Conservation (phyloP, 2,888 invertebrate species). For the Aphodius granarius region DNA sequence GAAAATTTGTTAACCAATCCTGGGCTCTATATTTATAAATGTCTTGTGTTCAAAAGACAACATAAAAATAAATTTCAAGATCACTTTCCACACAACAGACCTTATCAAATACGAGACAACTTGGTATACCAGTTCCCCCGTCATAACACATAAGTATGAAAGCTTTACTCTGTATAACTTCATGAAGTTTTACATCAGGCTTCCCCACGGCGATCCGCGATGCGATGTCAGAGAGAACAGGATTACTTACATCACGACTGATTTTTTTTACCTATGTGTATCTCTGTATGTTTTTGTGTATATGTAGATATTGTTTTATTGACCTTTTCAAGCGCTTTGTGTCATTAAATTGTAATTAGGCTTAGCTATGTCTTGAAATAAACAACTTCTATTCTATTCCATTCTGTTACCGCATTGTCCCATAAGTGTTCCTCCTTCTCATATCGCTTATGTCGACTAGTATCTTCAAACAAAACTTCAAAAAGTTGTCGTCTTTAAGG, state of each 20-base stretch:
- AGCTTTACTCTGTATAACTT: neutral
- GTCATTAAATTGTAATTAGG: neutral
- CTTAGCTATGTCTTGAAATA: neutral
- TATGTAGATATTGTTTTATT: too few relatives aligned
- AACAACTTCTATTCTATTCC: too few relatives aligned
- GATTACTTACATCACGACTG: neutral
- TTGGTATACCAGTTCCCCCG: neutral
- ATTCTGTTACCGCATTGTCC: too few relatives aligned
- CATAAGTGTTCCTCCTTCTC: too few relatives aligned
- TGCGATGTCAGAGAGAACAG: neutral
- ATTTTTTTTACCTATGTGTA: neutral
- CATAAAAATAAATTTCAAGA: neutral
- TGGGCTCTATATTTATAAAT: neutral
- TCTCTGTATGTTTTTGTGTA: too few relatives aligned
- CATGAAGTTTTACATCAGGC: neutral
- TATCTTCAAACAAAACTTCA: too few relatives aligned
- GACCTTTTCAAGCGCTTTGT: neutral
- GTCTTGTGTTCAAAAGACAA: neutral
- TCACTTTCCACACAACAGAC: neutral
- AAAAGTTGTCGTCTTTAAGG: too few relatives aligned
- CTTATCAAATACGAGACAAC: neutral
- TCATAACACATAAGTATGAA: neutral
- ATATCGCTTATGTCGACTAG: too few relatives aligned
- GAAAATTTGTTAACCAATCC: neutral
- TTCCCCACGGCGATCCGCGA: too few relatives aligned